Evolutionary conservation across 1,140 invertebrate species (phyloP).

Genomic region (Zophobas morio): DNA sequence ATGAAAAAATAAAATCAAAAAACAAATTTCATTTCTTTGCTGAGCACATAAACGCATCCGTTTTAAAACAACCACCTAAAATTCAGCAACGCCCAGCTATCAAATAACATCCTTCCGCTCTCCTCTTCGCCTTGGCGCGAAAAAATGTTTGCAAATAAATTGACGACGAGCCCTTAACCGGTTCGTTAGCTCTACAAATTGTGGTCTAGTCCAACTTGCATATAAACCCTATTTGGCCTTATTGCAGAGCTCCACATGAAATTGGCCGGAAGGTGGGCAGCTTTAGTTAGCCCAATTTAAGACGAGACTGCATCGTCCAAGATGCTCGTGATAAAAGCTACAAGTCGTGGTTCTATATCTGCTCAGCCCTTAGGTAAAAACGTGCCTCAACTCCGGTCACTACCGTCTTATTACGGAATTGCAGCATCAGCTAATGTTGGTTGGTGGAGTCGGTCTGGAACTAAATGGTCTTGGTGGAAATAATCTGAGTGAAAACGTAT

Average conservation of each 20-base stretch:
- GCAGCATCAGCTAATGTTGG: slow-evolving; percentile 4
- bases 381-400: slow-evolving; percentile 33
- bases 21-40: no score
- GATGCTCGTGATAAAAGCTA: slow-evolving; percentile 25
- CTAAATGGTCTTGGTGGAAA: slow-evolving; percentile 3
- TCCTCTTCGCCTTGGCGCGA: no score
- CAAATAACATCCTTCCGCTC: no score
- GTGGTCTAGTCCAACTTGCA: slow-evolving; percentile 37
- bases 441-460: neutral
- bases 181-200: slow-evolving; percentile 35
- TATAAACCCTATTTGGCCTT: slow-evolving; percentile 31
- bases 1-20: no score
- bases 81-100: no score
- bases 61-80: no score
- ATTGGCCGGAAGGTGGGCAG: slow-evolving; percentile 39
- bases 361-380: slow-evolving; percentile 31
- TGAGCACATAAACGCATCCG: no score
- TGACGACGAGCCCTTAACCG: neutral
- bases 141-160: slow-evolving; percentile 17
- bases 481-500: neutral
- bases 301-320: slow-evolving; percentile 35
- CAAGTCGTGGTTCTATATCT: neutral
- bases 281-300: slow-evolving; percentile 32
- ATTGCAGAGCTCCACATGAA: slow-evolving; percentile 21
- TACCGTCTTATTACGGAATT: slow-evolving; percentile 20